These are phyloP conservation scores for Carassius auratus DNA, from an alignment of 2,113 vertebrate species.

Conservation along the genomic window DNA sequence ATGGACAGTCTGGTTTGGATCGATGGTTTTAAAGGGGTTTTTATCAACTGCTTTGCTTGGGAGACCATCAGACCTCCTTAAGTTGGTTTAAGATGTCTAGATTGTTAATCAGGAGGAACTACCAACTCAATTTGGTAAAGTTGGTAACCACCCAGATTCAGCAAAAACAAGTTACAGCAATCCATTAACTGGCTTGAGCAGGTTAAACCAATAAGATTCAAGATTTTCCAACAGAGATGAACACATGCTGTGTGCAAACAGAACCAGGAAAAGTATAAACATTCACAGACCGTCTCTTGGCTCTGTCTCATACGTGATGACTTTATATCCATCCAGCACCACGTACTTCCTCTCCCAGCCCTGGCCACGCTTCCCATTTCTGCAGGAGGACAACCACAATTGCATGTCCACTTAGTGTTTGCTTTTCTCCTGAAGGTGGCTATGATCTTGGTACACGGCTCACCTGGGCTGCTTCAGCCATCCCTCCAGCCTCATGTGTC, in stretches of 20 bases:
- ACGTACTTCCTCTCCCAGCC: conserved; percentile 98
- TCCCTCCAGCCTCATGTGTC: conserved; percentile 88
- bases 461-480: conserved; percentile 99
- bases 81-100: neutral
- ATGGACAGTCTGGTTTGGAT: neutral
- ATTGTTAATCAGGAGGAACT: neutral
- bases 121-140: no score
- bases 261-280: conserved; percentile 7
- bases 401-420: neutral
- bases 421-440: neutral
- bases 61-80: neutral
- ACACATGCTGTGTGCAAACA: neutral
- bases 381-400: conserved; percentile 64
- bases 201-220: neutral
- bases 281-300: conserved; percentile 88
- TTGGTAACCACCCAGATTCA: neutral
- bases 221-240: neutral
- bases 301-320: conserved; percentile 91
- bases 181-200: neutral
- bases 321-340: conserved; percentile 93
- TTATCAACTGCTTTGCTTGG: neutral
- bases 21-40: neutral
- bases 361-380: conserved; percentile 96
- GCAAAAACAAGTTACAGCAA: neutral
- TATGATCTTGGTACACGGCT: neutral